Conservation (phyloP, 2,888 invertebrate genomes). For the Himalopsyche anomala region DNA sequence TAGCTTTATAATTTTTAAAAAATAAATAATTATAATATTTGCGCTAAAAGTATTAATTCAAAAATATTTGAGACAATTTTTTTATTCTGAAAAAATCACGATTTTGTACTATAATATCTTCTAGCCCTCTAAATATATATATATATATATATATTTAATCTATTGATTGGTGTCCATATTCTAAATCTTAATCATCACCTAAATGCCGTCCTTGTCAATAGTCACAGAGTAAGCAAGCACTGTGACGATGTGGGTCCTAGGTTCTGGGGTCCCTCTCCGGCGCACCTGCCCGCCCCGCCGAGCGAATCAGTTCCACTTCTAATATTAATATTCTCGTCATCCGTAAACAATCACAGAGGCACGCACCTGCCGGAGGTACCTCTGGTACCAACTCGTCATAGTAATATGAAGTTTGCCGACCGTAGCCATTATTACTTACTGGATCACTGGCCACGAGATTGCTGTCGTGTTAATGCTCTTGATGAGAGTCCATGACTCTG, state of each 20-base stretch:
- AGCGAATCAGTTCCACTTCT: slow-evolving; percentile 63
- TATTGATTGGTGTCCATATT: no score
- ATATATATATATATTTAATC: no score
- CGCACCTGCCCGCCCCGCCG: slow-evolving; percentile 52
- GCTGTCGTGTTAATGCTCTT: slow-evolving; percentile 12
- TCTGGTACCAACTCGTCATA: not conserved
- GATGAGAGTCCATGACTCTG: not conserved
- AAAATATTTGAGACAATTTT: no score
- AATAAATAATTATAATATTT: no score
- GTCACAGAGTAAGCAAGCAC: not conserved
- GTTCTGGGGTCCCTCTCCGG: not conserved
- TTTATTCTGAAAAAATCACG: no score
- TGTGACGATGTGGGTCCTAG: slow-evolving; percentile 15
- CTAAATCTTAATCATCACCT: not conserved
- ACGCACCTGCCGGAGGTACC: slow-evolving; percentile 52
- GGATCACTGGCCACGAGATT: slow-evolving; percentile 22
- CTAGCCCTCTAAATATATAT: no score
- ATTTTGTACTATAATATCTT: no score
- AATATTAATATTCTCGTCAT: slow-evolving; percentile 62
- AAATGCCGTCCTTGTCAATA: not conserved
- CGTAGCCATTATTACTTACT: slow-evolving; percentile 16
- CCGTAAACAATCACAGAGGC: slow-evolving; percentile 61
- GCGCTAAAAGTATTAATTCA: no score
- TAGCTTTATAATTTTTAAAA: no score
- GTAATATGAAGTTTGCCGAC: not conserved